Conservation (phyloP, 2,888 invertebrate species). For the Melangyna quadrimaculata region DNA sequence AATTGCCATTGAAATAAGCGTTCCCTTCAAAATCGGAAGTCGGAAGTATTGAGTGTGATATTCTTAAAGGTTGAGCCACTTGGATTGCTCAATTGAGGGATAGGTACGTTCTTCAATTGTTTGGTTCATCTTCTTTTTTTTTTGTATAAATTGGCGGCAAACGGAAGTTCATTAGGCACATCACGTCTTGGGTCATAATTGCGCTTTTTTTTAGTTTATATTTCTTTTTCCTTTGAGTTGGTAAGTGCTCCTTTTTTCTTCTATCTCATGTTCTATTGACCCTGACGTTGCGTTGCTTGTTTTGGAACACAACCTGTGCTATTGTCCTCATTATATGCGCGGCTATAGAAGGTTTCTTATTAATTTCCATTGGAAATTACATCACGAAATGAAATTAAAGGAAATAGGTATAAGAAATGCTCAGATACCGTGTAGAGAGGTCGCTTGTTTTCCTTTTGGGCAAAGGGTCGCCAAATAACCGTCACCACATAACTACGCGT, state of each 20-base stretch:
- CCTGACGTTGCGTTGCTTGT: slow-evolving; percentile 2
- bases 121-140: not conserved
- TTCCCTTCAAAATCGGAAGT: slow-evolving; percentile 38
- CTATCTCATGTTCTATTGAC: slow-evolving; percentile 66
- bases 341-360: slow-evolving; percentile 27
- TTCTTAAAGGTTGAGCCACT: not conserved
- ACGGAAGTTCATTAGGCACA: slow-evolving; percentile 68
- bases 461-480: slow-evolving; percentile 55
- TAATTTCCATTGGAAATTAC: slow-evolving; percentile 47
- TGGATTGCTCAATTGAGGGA: slow-evolving; percentile 52
- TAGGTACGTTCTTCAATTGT: not conserved
- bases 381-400: slow-evolving; percentile 32
- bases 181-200: slow-evolving; percentile 40
- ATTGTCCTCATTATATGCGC: slow-evolving; percentile 59
- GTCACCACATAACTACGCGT: slow-evolving; percentile 45
- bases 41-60: slow-evolving; percentile 38
- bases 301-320: slow-evolving; percentile 50
- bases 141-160: slow-evolving; percentile 62
- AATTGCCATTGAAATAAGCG: slow-evolving; percentile 21
- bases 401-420: slow-evolving; percentile 35
- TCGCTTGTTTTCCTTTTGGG: slow-evolving; percentile 25
- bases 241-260: slow-evolving; percentile 18
- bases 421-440: slow-evolving; percentile 44
- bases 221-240: not conserved
- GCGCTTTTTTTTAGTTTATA: slow-evolving; percentile 49